These are phyloP conservation scores for Zootoca vivipara DNA, from an alignment of 2,113 vertebrate genomes.

Conservation along the genomic window DNA sequence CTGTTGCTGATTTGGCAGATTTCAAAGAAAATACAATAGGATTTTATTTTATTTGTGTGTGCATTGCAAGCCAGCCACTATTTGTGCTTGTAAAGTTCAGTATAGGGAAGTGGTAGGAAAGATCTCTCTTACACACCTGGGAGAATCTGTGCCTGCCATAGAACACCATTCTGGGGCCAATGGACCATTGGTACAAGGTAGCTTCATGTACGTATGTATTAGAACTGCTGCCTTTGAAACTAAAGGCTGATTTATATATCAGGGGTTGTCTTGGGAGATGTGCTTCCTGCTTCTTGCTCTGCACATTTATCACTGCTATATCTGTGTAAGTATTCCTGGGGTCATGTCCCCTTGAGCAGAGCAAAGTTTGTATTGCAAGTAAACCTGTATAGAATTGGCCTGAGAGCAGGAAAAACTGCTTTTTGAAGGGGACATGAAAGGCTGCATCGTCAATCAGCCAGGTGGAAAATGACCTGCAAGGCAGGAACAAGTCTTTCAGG, in stretches of 20 bases:
- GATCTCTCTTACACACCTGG: background rate
- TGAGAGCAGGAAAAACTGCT: background rate
- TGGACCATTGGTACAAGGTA: background rate
- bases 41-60: background rate
- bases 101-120: background rate
- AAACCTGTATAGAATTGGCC: background rate
- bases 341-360: background rate
- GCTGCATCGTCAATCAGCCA: background rate
- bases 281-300: background rate
- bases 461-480: too few relatives aligned
- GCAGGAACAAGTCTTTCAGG: too few relatives aligned
- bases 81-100: background rate
- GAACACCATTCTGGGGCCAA: background rate
- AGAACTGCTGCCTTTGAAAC: background rate
- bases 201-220: background rate
- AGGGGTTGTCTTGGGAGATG: background rate
- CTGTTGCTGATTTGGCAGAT: background rate
- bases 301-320: background rate
- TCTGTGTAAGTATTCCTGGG: background rate
- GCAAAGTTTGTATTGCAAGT: background rate
- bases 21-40: background rate
- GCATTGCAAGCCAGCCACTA: background rate
- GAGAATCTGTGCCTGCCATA: background rate
- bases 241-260: background rate
- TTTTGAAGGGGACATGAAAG: constrained; percentile 4